Evolutionary conservation across 2,888 invertebrate genomes (phyloP), one percentile per base, ranked within the genome.

Genomic region (Andrena camellia): DNA sequence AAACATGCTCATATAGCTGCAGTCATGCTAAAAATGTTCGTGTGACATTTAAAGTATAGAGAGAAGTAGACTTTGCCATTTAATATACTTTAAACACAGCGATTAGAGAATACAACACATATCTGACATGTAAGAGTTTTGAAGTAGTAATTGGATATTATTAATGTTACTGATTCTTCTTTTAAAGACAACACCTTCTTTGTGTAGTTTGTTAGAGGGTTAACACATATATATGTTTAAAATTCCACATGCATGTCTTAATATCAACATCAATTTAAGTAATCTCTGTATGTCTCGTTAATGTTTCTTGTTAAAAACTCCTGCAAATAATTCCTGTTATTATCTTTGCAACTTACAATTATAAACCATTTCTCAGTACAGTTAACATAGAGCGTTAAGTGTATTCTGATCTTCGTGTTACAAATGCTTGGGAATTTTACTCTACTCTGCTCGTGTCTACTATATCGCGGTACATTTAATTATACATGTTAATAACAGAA

Each of bases 121-220:
- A 93, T 93, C 93, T 93, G 94, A 94, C 94, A 92, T 89, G 92
- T 93, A 93, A 94, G 94, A 94, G 94, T 94, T 94, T 94, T 94
- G 93, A 93, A 83, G 78, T 89, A 81, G 78, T 71, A 52, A 50
- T 72, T 81, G 35, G 64, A 83, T 73, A 54, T 57, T 57, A 20
- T 72, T 48, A 23, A 54, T 20, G 8, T 59, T 31, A 54, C 23
- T 54, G 54, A 52, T 42, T 60, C 20, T 33, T 48, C 5, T 26
- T 50, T 69, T 54, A 77, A 68, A 23, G 48, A 42, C 76, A 64
- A 60, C 35, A 68, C 71, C 57, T 52, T 71, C 63, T 31, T 69
- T 68, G 60, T 81, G 74, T 54, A 72, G 48, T 63, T 63, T 77
- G 59, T 81, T 72, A 74, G 48, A 26, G 71, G 66, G 64, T 52